Evolutionary conservation across 2,888 invertebrate species (phyloP).

Genomic region (Enchytraeus crypticus): DNA sequence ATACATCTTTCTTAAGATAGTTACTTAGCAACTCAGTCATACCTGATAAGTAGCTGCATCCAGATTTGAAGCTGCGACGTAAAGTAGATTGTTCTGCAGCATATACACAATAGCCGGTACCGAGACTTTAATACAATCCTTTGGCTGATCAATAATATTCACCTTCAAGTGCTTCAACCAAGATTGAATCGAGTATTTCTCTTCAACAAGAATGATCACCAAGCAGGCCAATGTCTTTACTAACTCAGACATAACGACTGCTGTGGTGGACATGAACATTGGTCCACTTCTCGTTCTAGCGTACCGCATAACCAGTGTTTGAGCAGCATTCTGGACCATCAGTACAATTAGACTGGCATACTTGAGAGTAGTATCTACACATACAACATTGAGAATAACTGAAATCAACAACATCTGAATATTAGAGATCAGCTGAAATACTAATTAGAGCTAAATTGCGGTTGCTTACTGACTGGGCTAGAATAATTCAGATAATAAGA

Average conservation of each 20-base stretch:
- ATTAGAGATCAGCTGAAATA: too few relatives aligned
- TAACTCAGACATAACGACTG: conserved; percentile 83
- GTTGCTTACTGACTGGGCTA: too few relatives aligned
- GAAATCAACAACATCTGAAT: too few relatives aligned
- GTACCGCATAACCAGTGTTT: conserved; percentile 92
- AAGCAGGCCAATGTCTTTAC: conserved; percentile 77
- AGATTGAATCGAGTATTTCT: conserved; percentile 39
- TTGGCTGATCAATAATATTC: conserved; percentile 57
- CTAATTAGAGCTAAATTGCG: too few relatives aligned
- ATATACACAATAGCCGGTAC: conserved; percentile 91
- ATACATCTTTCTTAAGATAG: too few relatives aligned
- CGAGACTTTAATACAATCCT: conserved; percentile 58
- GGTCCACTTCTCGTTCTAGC: conserved; percentile 75
- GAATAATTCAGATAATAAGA: too few relatives aligned
- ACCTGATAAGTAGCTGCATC: conserved; percentile 99
- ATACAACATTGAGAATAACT: too few relatives aligned
- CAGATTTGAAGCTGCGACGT: conserved; percentile 89
- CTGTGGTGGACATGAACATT: conserved; percentile 85
- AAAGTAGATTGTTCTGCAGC: conserved; percentile 91
- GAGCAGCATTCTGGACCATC: conserved; percentile 89
- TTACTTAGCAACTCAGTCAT: too few relatives aligned
- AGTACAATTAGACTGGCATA: conserved; percentile 82
- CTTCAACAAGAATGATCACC: conserved; percentile 60
- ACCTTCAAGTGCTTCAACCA: conserved; percentile 37
- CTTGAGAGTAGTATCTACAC: background rate